Base-by-base conservation (phyloP, 2,888 invertebrate species). In the Eristalinus sepulchralis region DNA sequence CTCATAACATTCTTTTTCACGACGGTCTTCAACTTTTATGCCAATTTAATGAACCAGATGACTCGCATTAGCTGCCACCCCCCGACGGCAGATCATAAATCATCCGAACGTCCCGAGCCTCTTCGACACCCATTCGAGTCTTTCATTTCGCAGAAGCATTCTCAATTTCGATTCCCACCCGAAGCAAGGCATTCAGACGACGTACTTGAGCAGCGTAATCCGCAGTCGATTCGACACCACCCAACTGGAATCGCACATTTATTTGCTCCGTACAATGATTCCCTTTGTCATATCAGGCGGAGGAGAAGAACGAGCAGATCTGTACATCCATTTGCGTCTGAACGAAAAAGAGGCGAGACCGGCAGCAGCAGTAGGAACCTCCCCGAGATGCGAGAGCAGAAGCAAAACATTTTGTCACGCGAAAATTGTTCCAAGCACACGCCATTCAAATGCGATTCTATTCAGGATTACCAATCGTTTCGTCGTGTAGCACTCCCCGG, bases 341-440 rank as follows among this genome's bases (percentile, higher is more conserved):
- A 66, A 76, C 33, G 55, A 36, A 34, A 60, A 70, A 33, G 27
- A 27, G n/a, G 31, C 22, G 57, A 13, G 5, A 13, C 11, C 1
- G 0, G 57, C 57, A 60, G 24, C 22, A 1, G 13, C 39, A 57
- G 59, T 20, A 10, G 20, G 60, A 39, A n/a, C 39, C 39, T 39
- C 39, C 8, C 47, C 11, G 20, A 53, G 39, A 6, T n/a, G 33
- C 13, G 55, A 53, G 17, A 53, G 20, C 47, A 66, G 64, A 79
- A 79, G 34, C 5, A 33, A 66, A 75, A 53, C 70, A 80, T 75
- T 71, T 70, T 75, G 80, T 76, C 76, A 76, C 84, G 67, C 76
- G 63, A 67, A 76, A 84, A 81, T 68, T 39, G 81, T 76, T 76
- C 47, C 62, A 39, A 55, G 59, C 73, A 71, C 62, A 70, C 53